Conservation (phyloP, 2,797 vertebrate species). For the Mus caroli region DNA sequence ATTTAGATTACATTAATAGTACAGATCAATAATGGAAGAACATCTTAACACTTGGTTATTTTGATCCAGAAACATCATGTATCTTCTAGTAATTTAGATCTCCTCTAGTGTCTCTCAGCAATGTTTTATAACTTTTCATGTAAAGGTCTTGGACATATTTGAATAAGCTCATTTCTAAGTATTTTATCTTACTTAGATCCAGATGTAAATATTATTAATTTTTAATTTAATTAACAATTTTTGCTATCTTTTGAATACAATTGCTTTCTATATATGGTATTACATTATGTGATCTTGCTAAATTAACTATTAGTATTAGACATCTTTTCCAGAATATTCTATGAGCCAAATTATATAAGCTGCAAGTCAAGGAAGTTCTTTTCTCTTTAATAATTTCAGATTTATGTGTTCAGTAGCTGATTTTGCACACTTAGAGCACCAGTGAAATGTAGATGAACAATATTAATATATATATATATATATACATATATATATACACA, state of each 20-base stretch:
- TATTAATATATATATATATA: background rate
- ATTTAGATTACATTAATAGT: background rate
- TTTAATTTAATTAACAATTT: slow-evolving; percentile 20
- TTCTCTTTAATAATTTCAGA: background rate
- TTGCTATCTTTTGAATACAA: slow-evolving; percentile 10
- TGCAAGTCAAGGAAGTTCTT: background rate
- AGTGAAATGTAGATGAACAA: background rate
- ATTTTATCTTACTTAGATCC: background rate
- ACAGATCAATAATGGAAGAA: background rate
- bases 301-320: background rate
- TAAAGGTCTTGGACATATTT: background rate
- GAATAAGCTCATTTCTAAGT: slow-evolving; percentile 4
- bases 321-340: background rate
- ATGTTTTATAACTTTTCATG: background rate
- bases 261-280: background rate
- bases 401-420: background rate
- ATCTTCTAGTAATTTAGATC: background rate
- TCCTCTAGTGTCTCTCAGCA: background rate
- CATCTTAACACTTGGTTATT: background rate
- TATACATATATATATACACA: background rate
- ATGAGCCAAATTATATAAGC: background rate
- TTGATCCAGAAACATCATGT: background rate
- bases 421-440: background rate
- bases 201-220: slow-evolving; percentile 14
- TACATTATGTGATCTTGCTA: background rate